These are phyloP conservation scores for Drosophila algonquin DNA, from an alignment of 2,888 invertebrate species.

Conservation along the genomic window DNA sequence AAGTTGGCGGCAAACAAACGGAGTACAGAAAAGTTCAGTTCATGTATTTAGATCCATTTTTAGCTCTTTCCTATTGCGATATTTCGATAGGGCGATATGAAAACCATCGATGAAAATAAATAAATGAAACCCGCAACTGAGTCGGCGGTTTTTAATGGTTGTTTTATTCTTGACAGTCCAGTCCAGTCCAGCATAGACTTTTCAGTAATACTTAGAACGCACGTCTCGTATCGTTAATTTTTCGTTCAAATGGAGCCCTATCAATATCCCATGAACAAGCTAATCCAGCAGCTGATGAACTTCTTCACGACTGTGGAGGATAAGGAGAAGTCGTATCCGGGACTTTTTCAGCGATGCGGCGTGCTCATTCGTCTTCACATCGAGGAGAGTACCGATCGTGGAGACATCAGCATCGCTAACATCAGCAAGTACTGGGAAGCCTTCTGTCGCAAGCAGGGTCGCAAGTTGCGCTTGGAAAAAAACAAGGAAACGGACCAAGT, in stretches of 20 bases:
- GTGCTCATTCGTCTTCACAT: constrained; percentile 84
- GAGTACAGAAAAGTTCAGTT: no score
- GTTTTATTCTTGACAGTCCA: no score
- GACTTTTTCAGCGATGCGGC: constrained; percentile 34
- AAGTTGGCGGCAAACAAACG: no score
- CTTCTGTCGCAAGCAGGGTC: constrained; percentile 56
- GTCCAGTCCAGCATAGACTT: no score
- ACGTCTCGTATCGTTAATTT: background rate
- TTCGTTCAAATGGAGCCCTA: background rate
- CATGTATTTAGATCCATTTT: no score
- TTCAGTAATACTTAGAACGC: no score
- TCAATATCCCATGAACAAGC: constrained; percentile 31
- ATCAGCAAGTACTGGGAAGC: constrained; percentile 86
- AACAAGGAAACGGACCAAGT: constrained; percentile 8
- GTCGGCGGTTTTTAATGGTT: no score
- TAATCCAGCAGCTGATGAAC: constrained; percentile 42
- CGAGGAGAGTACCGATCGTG: constrained; percentile 85
- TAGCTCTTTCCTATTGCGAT: no score
- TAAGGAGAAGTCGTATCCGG: background rate
- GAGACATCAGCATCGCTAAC: constrained; percentile 88
- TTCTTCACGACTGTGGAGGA: constrained; percentile 26
- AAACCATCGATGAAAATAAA: no score
- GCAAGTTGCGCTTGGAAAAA: constrained; percentile 38
- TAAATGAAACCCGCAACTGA: no score
- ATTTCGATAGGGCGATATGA: no score